These are phyloP conservation scores for Oreotrochilus melanogaster DNA, from an alignment of 2,113 vertebrate genomes.

Conservation along the genomic window DNA sequence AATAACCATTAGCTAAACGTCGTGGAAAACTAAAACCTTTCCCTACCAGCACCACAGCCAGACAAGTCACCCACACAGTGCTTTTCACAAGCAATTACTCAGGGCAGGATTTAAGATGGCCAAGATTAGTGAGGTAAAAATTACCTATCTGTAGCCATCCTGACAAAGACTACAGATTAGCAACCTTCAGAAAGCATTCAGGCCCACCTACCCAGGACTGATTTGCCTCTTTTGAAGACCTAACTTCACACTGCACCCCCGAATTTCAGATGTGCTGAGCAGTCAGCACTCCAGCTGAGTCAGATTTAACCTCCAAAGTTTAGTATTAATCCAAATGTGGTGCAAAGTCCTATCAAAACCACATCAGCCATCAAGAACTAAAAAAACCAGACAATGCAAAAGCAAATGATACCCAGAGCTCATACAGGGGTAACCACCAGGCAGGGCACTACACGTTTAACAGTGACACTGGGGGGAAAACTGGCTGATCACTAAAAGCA, in stretches of 20 bases:
- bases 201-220: background rate
- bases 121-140: slow-evolving; percentile 40
- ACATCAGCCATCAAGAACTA: background rate
- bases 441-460: background rate
- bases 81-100: slow-evolving; percentile 56
- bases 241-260: background rate
- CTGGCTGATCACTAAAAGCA: background rate
- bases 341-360: background rate
- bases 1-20: background rate
- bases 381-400: background rate
- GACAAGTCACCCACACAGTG: background rate
- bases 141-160: background rate
- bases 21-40: background rate
- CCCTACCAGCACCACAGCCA: background rate
- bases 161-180: background rate
- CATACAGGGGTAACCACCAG: fast-evolving
- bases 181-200: background rate
- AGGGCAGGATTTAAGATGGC: slow-evolving; percentile 29
- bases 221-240: background rate
- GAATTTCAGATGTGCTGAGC: background rate
- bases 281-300: background rate
- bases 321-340: background rate
- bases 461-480: background rate
- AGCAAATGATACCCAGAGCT: background rate
- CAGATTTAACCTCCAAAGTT: background rate